Evolutionary conservation across 1,140 invertebrate species (phyloP), one percentile per base, ranked within the genome.

Genomic region (Ceratina calcarata): DNA sequence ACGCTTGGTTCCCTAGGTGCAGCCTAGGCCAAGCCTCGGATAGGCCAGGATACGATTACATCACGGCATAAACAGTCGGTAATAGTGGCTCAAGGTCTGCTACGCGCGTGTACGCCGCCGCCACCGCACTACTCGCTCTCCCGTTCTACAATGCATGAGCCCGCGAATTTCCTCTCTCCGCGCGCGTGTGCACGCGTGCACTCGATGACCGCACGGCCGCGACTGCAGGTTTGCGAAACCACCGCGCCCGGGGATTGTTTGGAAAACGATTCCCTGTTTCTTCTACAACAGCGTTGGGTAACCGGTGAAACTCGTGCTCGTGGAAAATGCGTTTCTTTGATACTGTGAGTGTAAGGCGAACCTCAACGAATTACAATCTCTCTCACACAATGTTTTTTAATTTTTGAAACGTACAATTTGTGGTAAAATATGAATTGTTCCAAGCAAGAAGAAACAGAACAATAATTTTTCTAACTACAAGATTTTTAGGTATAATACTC

Each of bases 1-100:
- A 32, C 27, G 37, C 78, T 55, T 61, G 75, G 78, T 49, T 70
- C 78, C 62, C 64, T 81, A 77, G 75, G 78, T 77, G 83, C 83
- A 83, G 83, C 67, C 81, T 86, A 82, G 86, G 83, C 83, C 27
- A 61, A 49, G 75, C 81, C 81, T 67, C 78, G 67, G 74, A 66
- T 80, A 80, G 77, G 61, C 81, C 69, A 78, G 81, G 84, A 86
- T 86, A 82, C 82, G 87, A 87, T 88, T 88, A 87, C 86, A 89
- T 88, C 86, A 89, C 57, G 87, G 81, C 78, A 84, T 86, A 86
- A 88, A 88, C 83, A 89, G 83, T 82, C 79, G 79, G 87, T 87
- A 89, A 88, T 89, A 89, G 87, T 88, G 86, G 87, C 87, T 89
- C 87, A 89, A 89, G 87, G 87, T 86, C 87, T 83, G 68, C 74